Evolutionary conservation across 2,113 vertebrate genomes (phyloP).

Genomic region (Colossoma macropomum): DNA sequence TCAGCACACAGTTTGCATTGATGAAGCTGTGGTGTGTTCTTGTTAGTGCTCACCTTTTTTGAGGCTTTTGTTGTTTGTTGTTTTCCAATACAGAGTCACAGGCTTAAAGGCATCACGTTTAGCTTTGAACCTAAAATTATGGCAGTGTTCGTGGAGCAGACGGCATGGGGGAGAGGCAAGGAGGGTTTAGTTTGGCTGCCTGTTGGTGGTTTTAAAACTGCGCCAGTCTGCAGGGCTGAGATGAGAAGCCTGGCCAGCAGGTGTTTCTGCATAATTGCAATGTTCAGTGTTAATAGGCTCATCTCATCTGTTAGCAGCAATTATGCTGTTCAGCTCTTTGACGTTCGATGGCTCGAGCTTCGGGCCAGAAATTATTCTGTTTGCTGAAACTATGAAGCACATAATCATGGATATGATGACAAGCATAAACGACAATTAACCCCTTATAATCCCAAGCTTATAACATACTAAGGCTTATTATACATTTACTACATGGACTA

Average conservation of each 20-base stretch:
- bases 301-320: slow-evolving; percentile 56
- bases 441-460: too few species aligned
- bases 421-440: slow-evolving; percentile 29
- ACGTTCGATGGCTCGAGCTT: slow-evolving; percentile 17
- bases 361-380: slow-evolving; percentile 26
- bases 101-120: background rate
- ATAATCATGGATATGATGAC: slow-evolving; percentile 36
- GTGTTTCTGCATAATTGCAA: slow-evolving; percentile 56
- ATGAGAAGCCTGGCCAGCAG: slow-evolving; percentile 42
- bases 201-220: slow-evolving; percentile 4
- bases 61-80: background rate
- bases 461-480: too few species aligned
- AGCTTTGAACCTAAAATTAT: background rate
- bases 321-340: slow-evolving; percentile 54
- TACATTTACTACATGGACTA: too few species aligned
- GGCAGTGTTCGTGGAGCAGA: background rate
- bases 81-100: background rate
- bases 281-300: slow-evolving; percentile 54
- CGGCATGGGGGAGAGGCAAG: background rate
- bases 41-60: background rate
- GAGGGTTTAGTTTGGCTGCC: background rate
- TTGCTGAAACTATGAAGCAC: slow-evolving; percentile 33
- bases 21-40: background rate
- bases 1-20: background rate
- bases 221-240: slow-evolving; percentile 23